phyloP scores from a whole-genome alignment of 2,888 invertebrate species.

The Ypsolopha sequella region DNA sequence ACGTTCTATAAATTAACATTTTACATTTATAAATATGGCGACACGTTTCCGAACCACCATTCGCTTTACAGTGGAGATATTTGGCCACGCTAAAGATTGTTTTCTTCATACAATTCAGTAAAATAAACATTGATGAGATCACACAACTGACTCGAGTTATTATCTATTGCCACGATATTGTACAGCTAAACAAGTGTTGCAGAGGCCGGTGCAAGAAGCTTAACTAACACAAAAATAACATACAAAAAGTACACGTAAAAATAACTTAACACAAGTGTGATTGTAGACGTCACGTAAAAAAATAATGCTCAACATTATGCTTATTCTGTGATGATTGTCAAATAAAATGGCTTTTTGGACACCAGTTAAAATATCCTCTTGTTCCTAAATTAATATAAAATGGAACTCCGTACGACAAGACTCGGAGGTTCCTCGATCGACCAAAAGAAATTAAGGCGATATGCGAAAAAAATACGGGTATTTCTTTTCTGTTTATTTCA shows the following conservation, averaged over 20 bases:
- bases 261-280: slow-evolving; percentile 1
- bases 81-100: neutral
- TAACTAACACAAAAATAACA: neutral
- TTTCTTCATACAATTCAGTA: neutral
- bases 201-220: slow-evolving; percentile 17
- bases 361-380: too few relatives aligned
- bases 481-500: too few relatives aligned
- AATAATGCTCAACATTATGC: too few relatives aligned
- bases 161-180: slow-evolving; percentile 42
- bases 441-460: too few relatives aligned
- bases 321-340: too few relatives aligned
- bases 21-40: slow-evolving; percentile 4
- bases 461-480: too few relatives aligned
- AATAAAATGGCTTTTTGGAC: too few relatives aligned
- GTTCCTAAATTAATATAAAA: too few relatives aligned
- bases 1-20: neutral
- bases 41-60: neutral
- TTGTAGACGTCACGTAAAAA: too few relatives aligned
- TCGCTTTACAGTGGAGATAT: neutral
- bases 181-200: slow-evolving; percentile 5
- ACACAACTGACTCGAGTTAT: slow-evolving; percentile 17
- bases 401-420: too few relatives aligned
- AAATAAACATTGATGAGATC: slow-evolving; percentile 17
- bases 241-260: neutral
- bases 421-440: too few relatives aligned